phyloP scores from a whole-genome alignment of 2,797 vertebrate genomes.

The Dallia pectoralis region DNA sequence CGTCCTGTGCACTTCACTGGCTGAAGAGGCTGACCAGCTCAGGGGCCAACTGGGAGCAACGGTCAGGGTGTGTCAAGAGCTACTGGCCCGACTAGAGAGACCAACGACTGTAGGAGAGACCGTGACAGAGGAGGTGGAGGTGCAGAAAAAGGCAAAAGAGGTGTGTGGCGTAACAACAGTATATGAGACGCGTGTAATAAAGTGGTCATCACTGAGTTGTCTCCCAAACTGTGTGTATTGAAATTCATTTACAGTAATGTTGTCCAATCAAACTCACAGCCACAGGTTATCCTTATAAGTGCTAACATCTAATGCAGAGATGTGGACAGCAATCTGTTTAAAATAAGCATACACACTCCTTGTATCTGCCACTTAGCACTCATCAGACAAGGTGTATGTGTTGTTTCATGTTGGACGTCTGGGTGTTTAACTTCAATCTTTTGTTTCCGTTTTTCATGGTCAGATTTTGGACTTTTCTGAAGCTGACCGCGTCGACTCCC shows the following conservation, averaged over 20 bases:
- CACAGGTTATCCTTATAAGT: not conserved
- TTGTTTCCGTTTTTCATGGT: conserved; percentile 27
- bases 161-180: conserved; percentile 63
- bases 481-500: conserved; percentile 44
- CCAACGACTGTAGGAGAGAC: conserved; percentile 54
- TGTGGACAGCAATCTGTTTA: not conserved
- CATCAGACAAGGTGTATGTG: not conserved
- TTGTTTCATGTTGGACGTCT: conserved; percentile 1
- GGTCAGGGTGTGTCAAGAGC: conserved; percentile 87
- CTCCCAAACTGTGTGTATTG: not conserved
- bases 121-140: conserved; percentile 37
- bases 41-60: conserved; percentile 80
- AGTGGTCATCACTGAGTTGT: not conserved
- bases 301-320: not conserved
- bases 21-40: conserved; percentile 83
- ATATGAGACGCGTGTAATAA: not conserved
- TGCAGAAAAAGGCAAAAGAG: conserved; percentile 62
- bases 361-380: not conserved
- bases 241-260: not conserved
- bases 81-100: conserved; percentile 82
- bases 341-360: not conserved
- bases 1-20: conserved; percentile 83
- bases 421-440: conserved; percentile 11
- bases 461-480: conserved; percentile 61
- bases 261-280: not conserved